Conservation (phyloP, 1,140 invertebrate species). For the Drosophila biarmipes region DNA sequence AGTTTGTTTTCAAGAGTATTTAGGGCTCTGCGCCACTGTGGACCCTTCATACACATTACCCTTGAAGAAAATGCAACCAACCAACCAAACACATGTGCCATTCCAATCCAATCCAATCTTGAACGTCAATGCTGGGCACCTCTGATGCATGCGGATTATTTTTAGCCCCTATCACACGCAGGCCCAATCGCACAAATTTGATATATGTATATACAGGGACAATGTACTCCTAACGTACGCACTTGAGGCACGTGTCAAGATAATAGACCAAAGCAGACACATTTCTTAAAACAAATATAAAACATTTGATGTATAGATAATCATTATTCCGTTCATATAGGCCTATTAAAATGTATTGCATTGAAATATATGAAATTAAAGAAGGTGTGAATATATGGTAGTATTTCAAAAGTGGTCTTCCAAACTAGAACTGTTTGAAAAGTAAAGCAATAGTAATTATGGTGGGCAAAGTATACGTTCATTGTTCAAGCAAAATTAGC, state of each 20-base stretch:
- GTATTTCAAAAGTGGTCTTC: background rate
- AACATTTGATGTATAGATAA: no score
- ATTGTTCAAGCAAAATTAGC: background rate
- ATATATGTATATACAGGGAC: slow-evolving; percentile 18
- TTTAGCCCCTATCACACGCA: slow-evolving; percentile 60
- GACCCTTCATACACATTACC: slow-evolving; percentile 21
- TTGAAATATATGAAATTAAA: no score
- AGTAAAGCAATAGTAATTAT: background rate
- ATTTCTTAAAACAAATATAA: no score
- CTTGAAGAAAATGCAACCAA: slow-evolving; percentile 41
- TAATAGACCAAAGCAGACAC: background rate
- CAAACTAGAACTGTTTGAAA: background rate
- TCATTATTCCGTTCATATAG: background rate
- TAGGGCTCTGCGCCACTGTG: slow-evolving; percentile 6
- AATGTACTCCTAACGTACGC: slow-evolving; percentile 24
- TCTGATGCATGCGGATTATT: slow-evolving; percentile 41
- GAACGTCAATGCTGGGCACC: slow-evolving; percentile 47
- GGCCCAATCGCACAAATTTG: slow-evolving; percentile 10
- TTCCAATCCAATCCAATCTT: slow-evolving; percentile 44
- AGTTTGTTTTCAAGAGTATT: slow-evolving; percentile 1
- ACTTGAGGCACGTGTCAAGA: slow-evolving; percentile 30
- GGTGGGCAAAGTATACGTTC: background rate
- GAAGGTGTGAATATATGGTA: background rate
- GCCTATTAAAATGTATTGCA: background rate
- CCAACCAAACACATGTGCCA: slow-evolving; percentile 42